Base-by-base conservation (phyloP, 2,888 invertebrate genomes). In the Achlya flavicornis region DNA sequence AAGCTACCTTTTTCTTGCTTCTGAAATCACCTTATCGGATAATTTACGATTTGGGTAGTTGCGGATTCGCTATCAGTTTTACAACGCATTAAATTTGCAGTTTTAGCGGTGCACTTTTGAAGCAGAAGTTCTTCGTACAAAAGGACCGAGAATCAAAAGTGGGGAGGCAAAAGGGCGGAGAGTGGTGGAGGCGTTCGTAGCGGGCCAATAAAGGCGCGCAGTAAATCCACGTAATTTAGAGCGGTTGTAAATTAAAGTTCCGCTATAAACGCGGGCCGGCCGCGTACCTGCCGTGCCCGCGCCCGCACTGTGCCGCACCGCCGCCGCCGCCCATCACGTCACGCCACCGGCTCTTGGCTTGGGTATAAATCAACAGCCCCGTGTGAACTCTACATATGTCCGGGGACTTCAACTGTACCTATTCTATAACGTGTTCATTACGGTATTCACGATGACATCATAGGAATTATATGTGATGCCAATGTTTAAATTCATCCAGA, bases 171-270 rank as follows among this genome's bases (percentile, higher is more conserved):
- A 77, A 78, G 79, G 85, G 79, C 76, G 82, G 83, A 75, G 81
- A 80, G 83, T 72, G 81, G 81, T 72, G 76, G 81, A 79, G 86
- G 86, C 84, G 87, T 84, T 81, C 85, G 87, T 78, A 84, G 88
- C 88, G 88, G 85, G 89, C 93, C 93, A 93, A 93, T 93, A 93
- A 93, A 93, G 88, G 84, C 88, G 83, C 86, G 92, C 91, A 87
- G 91, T 93, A 93, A 93, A 93, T 93, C 92, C 91, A 92, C 90
- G 91, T 92, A 90, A 92, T 93, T 93, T 93, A 93, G 92, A 90
- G 92, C 92, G 84, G 88, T 86, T 80, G 85, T 93, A 93, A 92
- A 93, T 93, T 90, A 91, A 86, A 90, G 92, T 93, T 92, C 92
- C 86, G 91, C 91, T 90, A 89, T 92, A 92, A 92, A 92, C 83